Percentiles rank a stretch among this genome's conserved stretches.
phyloP scores from a whole-genome alignment of 2,113 vertebrate species.

The Oreochromis spilurus region DNA sequence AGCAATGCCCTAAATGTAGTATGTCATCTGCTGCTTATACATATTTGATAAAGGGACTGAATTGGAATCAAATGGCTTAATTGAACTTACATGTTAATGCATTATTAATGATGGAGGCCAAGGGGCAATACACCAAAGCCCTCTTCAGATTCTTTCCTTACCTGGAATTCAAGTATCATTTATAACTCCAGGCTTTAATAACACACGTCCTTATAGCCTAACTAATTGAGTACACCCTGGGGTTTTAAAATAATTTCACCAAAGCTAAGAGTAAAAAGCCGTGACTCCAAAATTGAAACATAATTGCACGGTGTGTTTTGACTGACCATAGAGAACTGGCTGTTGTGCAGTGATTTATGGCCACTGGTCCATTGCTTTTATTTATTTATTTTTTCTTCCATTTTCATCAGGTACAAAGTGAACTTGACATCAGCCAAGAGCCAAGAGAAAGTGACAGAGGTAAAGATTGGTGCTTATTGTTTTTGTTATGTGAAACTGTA shows the following conservation, averaged over 20 bases:
- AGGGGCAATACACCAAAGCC: not conserved
- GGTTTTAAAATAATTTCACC: not conserved
- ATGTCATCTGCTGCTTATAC: not conserved
- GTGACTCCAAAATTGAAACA: not conserved
- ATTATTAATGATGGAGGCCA: constrained; percentile 36
- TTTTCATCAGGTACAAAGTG: constrained; percentile 77
- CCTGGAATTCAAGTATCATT: not conserved
- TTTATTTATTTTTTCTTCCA: not conserved
- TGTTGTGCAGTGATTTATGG: not conserved
- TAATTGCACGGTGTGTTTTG: not conserved
- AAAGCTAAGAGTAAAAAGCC: not conserved
- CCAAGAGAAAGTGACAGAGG: constrained; percentile 76
- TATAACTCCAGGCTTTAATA: constrained; percentile 1
- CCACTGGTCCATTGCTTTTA: not conserved
- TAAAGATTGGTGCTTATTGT: constrained; percentile 46
- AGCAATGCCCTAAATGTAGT: not conserved
- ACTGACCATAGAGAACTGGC: not conserved
- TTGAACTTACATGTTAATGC: constrained; percentile 13
- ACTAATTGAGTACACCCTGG: constrained; percentile 16
- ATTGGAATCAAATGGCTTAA: not conserved
- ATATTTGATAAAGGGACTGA: constrained; percentile 23
- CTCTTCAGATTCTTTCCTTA: not conserved
- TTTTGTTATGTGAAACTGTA: not conserved
- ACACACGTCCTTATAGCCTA: not conserved
- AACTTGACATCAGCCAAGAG: constrained; percentile 85